phyloP scores from a whole-genome alignment of 1,140 invertebrate species.

The Micrasema longulum region DNA sequence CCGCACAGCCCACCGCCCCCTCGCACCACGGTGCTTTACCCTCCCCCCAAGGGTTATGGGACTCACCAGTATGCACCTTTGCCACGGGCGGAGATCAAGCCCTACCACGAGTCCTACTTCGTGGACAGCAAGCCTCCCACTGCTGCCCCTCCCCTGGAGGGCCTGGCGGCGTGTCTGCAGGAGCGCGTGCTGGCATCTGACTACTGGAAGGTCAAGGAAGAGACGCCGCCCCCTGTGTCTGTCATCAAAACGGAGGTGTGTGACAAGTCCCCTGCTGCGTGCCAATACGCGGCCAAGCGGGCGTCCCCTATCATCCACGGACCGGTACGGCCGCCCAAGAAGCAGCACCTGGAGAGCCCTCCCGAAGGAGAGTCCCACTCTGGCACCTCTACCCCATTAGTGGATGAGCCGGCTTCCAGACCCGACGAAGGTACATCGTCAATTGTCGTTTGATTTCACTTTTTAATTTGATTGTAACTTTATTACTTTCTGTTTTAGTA shows the following conservation, averaged over 20 bases:
- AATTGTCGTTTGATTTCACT: conserved; percentile 36
- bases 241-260: conserved; percentile 52
- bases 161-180: conserved; percentile 84
- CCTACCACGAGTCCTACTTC: conserved; percentile 79
- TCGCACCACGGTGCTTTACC: conserved; percentile 58
- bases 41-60: conserved; percentile 48
- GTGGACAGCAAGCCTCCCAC: conserved; percentile 59
- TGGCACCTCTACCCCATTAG: conserved; percentile 72
- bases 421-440: conserved; percentile 60
- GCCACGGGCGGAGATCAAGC: conserved; percentile 78
- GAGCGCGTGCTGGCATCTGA: conserved; percentile 77
- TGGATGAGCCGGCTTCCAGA: conserved; percentile 67
- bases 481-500: conserved; percentile 5
- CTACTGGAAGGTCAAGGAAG: conserved; percentile 72
- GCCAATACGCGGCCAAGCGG: conserved; percentile 57
- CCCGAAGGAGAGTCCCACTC: conserved; percentile 68
- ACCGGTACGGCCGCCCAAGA: conserved; percentile 56
- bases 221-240: conserved; percentile 57
- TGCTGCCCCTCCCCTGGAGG: conserved; percentile 68
- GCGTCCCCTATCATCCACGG: conserved; percentile 60
- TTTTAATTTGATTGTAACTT: conserved; percentile 34
- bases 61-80: conserved; percentile 69
- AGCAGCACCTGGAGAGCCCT: conserved; percentile 50
- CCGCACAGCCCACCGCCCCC: conserved; percentile 52
- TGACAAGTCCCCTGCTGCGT: conserved; percentile 50